phyloP scores from a whole-genome alignment of 2,797 vertebrate genomes.

The Aplochiton taeniatus region DNA sequence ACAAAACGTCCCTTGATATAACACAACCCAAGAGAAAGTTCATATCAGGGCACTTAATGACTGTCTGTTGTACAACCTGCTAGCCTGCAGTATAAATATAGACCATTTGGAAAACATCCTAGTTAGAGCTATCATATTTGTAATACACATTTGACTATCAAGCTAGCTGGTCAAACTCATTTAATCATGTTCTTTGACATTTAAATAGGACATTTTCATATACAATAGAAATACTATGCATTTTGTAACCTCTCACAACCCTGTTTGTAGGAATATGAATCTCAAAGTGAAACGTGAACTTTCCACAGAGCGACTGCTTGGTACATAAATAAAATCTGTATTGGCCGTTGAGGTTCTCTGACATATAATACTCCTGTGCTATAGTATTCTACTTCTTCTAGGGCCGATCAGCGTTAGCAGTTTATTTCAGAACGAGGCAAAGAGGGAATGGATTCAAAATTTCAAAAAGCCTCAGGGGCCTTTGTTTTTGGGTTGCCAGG shows the following conservation, averaged over 20 bases:
- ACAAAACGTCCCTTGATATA: not conserved
- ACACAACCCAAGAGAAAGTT: slow-evolving; percentile 23
- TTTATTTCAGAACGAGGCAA: too few species aligned
- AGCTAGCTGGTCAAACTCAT: slow-evolving; percentile 44
- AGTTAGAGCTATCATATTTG: slow-evolving; percentile 35
- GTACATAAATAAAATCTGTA: slow-evolving; percentile 79
- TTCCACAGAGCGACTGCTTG: slow-evolving; percentile 53
- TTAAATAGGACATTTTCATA: slow-evolving; percentile 73
- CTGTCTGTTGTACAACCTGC: slow-evolving; percentile 21
- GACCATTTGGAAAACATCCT: slow-evolving; percentile 38
- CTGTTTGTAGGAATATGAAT: slow-evolving; percentile 56
- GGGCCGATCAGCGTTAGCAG: too few species aligned
- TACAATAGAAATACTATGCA: slow-evolving; percentile 70
- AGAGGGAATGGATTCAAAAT: too few species aligned
- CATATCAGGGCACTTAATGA: slow-evolving; percentile 22
- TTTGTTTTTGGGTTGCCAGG: too few species aligned
- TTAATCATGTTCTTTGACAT: slow-evolving; percentile 49
- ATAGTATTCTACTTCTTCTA: too few species aligned
- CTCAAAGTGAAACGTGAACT: slow-evolving; percentile 51
- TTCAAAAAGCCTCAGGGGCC: too few species aligned
- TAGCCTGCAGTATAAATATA: slow-evolving; percentile 51
- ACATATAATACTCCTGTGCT: too few species aligned
- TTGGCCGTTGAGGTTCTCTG: slow-evolving; percentile 35
- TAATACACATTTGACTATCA: slow-evolving; percentile 58
- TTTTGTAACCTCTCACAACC: slow-evolving; percentile 66